Evolutionary conservation across 2,888 invertebrate species (phyloP).

Genomic region (Platerodrilus igneus): DNA sequence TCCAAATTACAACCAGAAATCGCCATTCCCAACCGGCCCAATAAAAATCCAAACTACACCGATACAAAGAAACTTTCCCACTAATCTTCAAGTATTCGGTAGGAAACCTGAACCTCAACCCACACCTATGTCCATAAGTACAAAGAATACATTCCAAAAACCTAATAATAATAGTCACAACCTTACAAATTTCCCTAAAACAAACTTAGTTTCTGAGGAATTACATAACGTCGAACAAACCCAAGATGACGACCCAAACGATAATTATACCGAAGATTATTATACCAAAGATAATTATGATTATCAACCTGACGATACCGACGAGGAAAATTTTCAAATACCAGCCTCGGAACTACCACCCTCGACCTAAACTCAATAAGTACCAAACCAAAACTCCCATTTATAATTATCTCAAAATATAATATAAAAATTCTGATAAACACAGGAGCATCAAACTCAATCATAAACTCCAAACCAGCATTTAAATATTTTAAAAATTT

Average conservation of each 20-base stretch:
- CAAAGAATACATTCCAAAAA: too few species aligned
- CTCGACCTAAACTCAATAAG: conserved; percentile 13
- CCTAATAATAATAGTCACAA: too few species aligned
- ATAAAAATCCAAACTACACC: too few species aligned
- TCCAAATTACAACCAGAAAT: too few species aligned
- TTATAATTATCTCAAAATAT: conserved; percentile 10
- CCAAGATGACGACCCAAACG: conserved; percentile 2
- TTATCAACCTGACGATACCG: neutral
- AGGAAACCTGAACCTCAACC: too few species aligned
- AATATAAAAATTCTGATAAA: conserved; percentile 18
- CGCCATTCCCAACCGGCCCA: too few species aligned
- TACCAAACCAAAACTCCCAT: conserved; percentile 18
- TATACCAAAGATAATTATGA: neutral
- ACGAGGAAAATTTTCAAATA: conserved; percentile 12
- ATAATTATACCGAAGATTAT: too few species aligned
- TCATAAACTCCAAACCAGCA: conserved; percentile 16
- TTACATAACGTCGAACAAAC: conserved; percentile 12
- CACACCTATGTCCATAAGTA: too few species aligned
- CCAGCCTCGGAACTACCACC: conserved; percentile 11
- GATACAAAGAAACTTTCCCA: too few species aligned
- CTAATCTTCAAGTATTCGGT: too few species aligned
- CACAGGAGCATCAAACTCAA: conserved; percentile 16
- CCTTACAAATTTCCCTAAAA: too few species aligned
- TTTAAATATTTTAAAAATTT: conserved; percentile 11
- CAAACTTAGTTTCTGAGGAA: conserved; percentile 16